Percentiles rank a stretch among this genome's conserved stretches.
Evolutionary conservation across 2,113 vertebrate species (phyloP).

Genomic region (Calidris pugnax): DNA sequence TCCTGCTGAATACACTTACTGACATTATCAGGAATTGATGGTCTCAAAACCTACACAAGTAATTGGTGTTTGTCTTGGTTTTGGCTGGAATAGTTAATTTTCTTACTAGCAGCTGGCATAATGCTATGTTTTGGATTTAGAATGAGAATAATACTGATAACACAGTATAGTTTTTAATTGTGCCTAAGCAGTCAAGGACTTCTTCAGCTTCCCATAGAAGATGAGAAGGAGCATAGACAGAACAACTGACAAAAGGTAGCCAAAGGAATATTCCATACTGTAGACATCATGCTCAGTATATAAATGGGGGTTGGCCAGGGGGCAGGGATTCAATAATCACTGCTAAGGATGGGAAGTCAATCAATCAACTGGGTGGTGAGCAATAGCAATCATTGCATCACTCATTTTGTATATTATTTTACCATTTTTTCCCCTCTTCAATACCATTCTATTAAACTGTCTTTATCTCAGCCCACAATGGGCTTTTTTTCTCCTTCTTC

Average conservation of each 20-base stretch:
- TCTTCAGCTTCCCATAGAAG: neutral
- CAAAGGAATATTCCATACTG: neutral
- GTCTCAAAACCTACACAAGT: neutral
- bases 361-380: neutral
- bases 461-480: neutral
- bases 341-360: neutral
- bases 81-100: neutral
- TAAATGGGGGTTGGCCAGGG: neutral
- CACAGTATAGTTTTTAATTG: neutral
- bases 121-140: neutral
- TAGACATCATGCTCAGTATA: neutral
- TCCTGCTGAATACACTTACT: neutral
- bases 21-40: neutral
- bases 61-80: neutral
- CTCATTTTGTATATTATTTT: neutral
- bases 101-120: neutral
- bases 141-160: neutral
- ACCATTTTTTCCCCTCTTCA: neutral
- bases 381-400: neutral
- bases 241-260: neutral
- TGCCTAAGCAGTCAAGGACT: neutral
- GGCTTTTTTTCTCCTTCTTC: neutral
- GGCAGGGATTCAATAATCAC: neutral
- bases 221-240: neutral
- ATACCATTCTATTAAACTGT: neutral